Evolutionary conservation across 2,888 invertebrate genomes (phyloP), one percentile per base, ranked within the genome.

Genomic region (Cryptophagus acutangulus): DNA sequence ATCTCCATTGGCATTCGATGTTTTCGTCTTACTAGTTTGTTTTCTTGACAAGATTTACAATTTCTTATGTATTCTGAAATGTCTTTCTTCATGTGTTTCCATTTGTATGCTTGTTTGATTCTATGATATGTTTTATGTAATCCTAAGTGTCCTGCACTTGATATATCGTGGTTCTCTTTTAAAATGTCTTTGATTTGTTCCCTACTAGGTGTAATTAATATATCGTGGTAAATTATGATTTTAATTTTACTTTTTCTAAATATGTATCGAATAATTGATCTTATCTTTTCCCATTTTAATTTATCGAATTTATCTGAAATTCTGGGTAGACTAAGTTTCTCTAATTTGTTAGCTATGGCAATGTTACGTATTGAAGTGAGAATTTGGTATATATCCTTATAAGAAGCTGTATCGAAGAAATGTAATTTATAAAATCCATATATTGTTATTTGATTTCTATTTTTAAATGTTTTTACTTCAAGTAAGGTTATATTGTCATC

Each of bases 1-100:
- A 58, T 50, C 45, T 52, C 50, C 54, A 63, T 54, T 1, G 63
- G 60, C 15, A 47, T 31, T 39, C 40, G 46, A 29, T 46, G 45
- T 35, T 38, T 41, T 36, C 40, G 41, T 18, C 44, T 62, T 60
- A 46, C 61, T 34, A 34, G 18, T 17, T 37, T 37, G 17, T 37
- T 37, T 31, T n/a, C 17, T 17, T 37, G 37, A 29, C 37, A 29
- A 4, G 37, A 37, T 14, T 26, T 6, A 17, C 37, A 28, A 8
- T 9, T 8, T 29, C 29, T 28, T 2, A 37, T 16, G 17, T 29
- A 37, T 13, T 4, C 16, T 29, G 5, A 10, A 3, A 37, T 34
- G 15, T 37, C 37, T 15, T 15, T 14, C 13, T 37, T 28, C 17
- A 29, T 37, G 9, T 29, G 12, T 9, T 20, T 24, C 36, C 36